Base-by-base conservation (phyloP, 1,140 invertebrate species). In the Protaetia brevitarsis region DNA sequence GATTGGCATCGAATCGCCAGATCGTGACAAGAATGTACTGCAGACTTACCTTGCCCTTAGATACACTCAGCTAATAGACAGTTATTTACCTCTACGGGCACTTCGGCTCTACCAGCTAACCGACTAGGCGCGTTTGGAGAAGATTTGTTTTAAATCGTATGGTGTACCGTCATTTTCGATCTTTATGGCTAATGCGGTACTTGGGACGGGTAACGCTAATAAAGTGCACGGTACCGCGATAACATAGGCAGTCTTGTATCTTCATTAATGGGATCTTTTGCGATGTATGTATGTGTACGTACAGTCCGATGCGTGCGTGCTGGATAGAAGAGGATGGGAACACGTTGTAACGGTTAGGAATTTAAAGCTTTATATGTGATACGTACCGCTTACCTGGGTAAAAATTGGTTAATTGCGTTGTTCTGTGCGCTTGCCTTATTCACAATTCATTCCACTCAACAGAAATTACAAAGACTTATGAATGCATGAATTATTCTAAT, bases 1-100 rank as follows among this genome's bases (percentile, higher is more conserved):
- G 71, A 74, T 74, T 74, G 69, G 66, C 69, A 70, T 71, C 65
- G 68, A 69, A 74, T 74, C 69, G 69, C 36, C 61, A 60, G 69
- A 68, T 72, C 72, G 72, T 74, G 72, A 74, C 71, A 58, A 68
- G 72, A 74, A 74, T 74, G 69, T 51, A 51, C 41, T 64, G 66
- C 68, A 69, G 68, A 71, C 66, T 71, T 66, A 69, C 70, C 68
- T 71, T 69, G 57, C 57, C 57, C 57, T 59, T 59, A 59, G 57
- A 59, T 59, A 59, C 57, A 59, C 19, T 51, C 57, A 31, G 26
- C 57, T 59, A 59, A 59, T 59, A 59, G 57, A 59, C 57, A 59
- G 57, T 59, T 59, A 59, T 59, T 59, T 59, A 59, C 57, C 16
- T 31, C 41, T 37, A 13, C 34, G 2, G 19, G 51, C 23, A 56